Conservation (phyloP, 2,113 vertebrate species). For the Montifringilla adamsi region DNA sequence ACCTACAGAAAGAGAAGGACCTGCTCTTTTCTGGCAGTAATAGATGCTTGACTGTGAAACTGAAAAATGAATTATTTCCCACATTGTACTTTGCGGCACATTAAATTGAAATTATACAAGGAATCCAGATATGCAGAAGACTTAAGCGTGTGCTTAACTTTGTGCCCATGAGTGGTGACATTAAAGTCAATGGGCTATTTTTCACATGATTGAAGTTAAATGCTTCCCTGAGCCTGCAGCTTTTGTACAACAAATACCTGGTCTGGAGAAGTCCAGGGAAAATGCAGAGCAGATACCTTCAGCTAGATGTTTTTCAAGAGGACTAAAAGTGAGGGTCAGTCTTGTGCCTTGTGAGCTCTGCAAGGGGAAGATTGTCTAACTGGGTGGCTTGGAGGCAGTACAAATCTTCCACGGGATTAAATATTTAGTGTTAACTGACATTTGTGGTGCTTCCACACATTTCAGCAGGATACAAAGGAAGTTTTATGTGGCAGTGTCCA, state of each 20-base stretch:
- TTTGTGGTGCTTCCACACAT: neutral
- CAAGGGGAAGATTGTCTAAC: neutral
- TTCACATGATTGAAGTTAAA: conserved; percentile 12
- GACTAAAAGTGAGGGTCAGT: neutral
- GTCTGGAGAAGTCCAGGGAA: neutral
- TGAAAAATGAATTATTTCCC: conserved; percentile 41
- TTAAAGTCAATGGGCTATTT: conserved; percentile 48
- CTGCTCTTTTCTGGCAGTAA: neutral
- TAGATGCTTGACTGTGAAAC: neutral
- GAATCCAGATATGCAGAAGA: conserved; percentile 9
- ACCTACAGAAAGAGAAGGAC: neutral
- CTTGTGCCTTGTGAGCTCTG: neutral
- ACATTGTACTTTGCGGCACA: neutral
- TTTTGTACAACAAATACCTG: conserved; percentile 3
- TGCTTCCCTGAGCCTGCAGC: neutral
- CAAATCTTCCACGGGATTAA: neutral
- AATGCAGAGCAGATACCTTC: neutral
- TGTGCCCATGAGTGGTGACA: neutral
- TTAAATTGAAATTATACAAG: conserved; percentile 41
- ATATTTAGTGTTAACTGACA: neutral
- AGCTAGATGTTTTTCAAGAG: neutral
- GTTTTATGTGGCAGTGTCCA: neutral
- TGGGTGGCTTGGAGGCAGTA: neutral
- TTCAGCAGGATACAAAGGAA: neutral
- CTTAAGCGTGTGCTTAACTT: conserved; percentile 39